These are phyloP conservation scores for Podargus strigoides DNA, from an alignment of 2,797 vertebrate species.

Conservation along the genomic window DNA sequence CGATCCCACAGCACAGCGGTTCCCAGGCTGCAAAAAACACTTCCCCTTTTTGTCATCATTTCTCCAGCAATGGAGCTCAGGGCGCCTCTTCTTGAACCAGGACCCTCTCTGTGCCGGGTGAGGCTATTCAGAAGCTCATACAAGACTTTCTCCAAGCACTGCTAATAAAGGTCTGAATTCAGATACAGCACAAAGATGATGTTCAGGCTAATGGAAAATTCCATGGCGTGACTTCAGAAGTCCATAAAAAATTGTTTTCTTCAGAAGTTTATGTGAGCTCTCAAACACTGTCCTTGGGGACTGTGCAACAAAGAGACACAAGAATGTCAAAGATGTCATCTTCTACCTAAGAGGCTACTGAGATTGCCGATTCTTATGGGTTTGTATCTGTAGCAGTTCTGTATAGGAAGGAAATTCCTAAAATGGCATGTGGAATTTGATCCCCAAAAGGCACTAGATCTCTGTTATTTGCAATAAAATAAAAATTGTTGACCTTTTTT, in stretches of 20 bases:
- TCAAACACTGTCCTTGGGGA: not conserved
- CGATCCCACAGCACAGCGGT: not conserved
- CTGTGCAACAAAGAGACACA: not conserved
- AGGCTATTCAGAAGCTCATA: not conserved
- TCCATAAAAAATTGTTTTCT: not conserved
- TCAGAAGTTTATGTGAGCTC: not conserved
- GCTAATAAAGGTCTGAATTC: not conserved
- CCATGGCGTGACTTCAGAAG: not conserved
- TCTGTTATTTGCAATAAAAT: not conserved
- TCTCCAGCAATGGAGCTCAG: not conserved
- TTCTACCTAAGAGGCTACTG: not conserved
- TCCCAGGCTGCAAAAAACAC: not conserved
- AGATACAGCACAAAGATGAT: not conserved
- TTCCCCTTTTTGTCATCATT: not conserved
- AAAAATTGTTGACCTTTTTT: not conserved
- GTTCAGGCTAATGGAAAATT: not conserved
- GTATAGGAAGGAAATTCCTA: not conserved
- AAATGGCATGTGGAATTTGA: not conserved
- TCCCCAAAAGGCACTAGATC: not conserved
- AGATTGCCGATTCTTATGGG: not conserved
- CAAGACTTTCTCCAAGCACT: not conserved
- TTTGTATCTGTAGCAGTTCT: not conserved
- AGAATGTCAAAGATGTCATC: not conserved
- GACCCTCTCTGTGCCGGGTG: not conserved
- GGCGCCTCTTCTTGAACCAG: not conserved